These are phyloP conservation scores for Cetonia aurata DNA, from an alignment of 2,888 invertebrate genomes.

Conservation along the genomic window DNA sequence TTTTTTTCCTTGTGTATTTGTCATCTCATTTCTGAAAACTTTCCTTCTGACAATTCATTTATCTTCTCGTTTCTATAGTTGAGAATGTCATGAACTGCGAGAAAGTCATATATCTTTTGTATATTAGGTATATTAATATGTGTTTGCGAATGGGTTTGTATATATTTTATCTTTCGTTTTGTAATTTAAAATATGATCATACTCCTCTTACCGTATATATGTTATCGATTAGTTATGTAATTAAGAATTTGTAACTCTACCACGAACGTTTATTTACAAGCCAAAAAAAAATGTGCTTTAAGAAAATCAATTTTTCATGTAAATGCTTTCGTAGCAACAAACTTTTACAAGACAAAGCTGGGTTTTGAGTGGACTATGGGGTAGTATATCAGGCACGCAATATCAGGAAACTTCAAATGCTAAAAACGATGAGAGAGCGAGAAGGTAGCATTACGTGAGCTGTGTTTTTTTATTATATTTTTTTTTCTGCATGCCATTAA, in stretches of 20 bases:
- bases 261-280: too few species aligned
- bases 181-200: too few species aligned
- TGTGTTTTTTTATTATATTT: conserved; percentile 55
- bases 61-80: conserved; percentile 38
- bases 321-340: neutral
- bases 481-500: conserved; percentile 56
- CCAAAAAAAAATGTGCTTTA: neutral
- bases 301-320: conserved; percentile 28
- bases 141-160: neutral
- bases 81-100: conserved; percentile 28
- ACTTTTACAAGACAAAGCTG: neutral
- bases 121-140: conserved; percentile 27
- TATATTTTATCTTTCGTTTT: neutral
- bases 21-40: conserved; percentile 37
- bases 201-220: too few species aligned
- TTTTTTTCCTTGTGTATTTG: conserved; percentile 37
- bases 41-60: conserved; percentile 42
- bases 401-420: conserved; percentile 51
- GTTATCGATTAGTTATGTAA: neutral
- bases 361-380: conserved; percentile 37
- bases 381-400: conserved; percentile 53
- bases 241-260: too few species aligned
- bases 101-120: conserved; percentile 30
- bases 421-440: conserved; percentile 40
- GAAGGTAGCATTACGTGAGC: conserved; percentile 52